Percentiles rank a stretch among this genome's conserved stretches.
Evolutionary conservation across 2,113 vertebrate genomes (phyloP).

Genomic region (Oxygymnocypris stewartii): DNA sequence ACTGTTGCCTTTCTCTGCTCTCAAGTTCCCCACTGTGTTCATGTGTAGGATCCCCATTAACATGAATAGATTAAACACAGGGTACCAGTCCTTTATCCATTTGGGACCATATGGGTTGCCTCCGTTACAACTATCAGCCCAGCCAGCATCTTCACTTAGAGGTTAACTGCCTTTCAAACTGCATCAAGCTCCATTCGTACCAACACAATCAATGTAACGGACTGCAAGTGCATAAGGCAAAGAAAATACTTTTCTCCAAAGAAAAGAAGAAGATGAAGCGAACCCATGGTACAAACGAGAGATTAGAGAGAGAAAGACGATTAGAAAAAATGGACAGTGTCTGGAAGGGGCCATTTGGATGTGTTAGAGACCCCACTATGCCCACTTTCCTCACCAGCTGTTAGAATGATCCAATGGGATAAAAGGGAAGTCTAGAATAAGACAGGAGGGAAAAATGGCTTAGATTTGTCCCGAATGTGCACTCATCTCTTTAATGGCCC

Average conservation of each 20-base stretch:
- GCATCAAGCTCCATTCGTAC: slow-evolving; percentile 38
- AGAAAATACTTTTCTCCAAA: not conserved
- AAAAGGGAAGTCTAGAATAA: slow-evolving; percentile 10
- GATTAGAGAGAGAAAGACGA: slow-evolving; percentile 38
- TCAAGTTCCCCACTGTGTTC: slow-evolving; percentile 54
- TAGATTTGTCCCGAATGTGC: slow-evolving; percentile 61
- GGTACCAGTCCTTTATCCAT: slow-evolving; percentile 54
- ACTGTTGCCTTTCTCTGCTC: slow-evolving; percentile 34
- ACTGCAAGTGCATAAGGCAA: slow-evolving; percentile 30
- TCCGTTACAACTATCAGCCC: slow-evolving; percentile 45
- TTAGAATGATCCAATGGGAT: not conserved
- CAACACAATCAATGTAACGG: slow-evolving; percentile 44
- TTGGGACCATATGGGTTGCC: slow-evolving; percentile 52
- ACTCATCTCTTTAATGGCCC: slow-evolving; percentile 64
- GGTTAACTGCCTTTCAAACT: slow-evolving; percentile 58
- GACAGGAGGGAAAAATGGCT: slow-evolving; percentile 43
- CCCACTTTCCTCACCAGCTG: slow-evolving; percentile 54
- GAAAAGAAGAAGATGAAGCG: slow-evolving; percentile 3
- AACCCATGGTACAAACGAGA: not conserved
- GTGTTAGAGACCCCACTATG: slow-evolving; percentile 50
- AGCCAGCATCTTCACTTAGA: slow-evolving; percentile 55
- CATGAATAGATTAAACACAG: slow-evolving; percentile 56
- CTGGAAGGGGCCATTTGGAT: slow-evolving; percentile 40
- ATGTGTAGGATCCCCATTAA: slow-evolving; percentile 65
- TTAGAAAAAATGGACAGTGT: slow-evolving; percentile 45